Conservation (phyloP, 2,113 vertebrate species). For the Dicerorhinus sumatrensis region DNA sequence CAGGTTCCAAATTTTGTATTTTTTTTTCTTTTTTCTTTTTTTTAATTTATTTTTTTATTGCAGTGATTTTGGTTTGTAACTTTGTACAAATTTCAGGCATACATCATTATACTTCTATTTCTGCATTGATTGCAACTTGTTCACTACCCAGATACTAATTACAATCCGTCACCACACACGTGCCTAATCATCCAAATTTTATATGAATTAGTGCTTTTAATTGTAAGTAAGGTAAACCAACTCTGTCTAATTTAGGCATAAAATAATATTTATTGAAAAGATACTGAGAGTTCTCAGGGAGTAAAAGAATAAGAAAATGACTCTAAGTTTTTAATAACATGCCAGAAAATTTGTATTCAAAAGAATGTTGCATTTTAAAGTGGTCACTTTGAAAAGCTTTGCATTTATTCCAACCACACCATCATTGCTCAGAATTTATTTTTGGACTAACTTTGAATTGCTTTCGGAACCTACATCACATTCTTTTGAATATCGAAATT, state of each 20-base stretch:
- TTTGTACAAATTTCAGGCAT: too few relatives aligned
- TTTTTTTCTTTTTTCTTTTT: too few relatives aligned
- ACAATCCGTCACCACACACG: too few relatives aligned
- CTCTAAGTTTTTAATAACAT: slow-evolving; percentile 52
- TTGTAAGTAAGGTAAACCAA: slow-evolving; percentile 4
- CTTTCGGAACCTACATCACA: slow-evolving; percentile 10
- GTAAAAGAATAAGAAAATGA: background rate
- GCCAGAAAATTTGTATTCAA: slow-evolving; percentile 40
- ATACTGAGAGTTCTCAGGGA: background rate
- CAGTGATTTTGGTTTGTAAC: too few relatives aligned
- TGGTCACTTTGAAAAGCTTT: background rate
- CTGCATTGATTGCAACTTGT: too few relatives aligned
- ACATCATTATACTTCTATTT: too few relatives aligned
- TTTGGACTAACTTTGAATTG: slow-evolving; percentile 30
- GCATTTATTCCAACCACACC: background rate
- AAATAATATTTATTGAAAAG: slow-evolving; percentile 30
- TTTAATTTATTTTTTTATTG: too few relatives aligned
- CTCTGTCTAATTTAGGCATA: background rate
- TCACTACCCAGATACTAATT: too few relatives aligned
- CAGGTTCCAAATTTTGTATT: background rate
- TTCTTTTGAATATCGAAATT: slow-evolving; percentile 57
- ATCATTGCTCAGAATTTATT: slow-evolving; percentile 12
- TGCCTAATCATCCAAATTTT: background rate
- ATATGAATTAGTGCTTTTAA: slow-evolving; percentile 6
- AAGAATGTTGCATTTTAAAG: slow-evolving; percentile 29